These are phyloP conservation scores for Hypotaenidia okinawae DNA, from an alignment of 2,797 vertebrate genomes.

Conservation along the genomic window DNA sequence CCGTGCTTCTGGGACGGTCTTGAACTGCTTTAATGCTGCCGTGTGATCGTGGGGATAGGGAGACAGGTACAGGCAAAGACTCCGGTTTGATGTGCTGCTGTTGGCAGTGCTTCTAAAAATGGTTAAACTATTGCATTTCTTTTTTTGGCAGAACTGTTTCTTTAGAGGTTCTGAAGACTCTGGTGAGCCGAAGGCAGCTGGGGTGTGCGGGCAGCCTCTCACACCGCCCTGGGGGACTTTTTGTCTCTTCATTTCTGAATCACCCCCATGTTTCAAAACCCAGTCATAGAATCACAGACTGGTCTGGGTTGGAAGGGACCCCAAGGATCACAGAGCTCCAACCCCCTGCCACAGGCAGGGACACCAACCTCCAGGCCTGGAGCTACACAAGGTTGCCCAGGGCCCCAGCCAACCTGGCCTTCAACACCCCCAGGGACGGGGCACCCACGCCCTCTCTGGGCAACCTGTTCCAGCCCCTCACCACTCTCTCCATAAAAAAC, in stretches of 20 bases:
- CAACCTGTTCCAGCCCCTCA: too few species aligned
- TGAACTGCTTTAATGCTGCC: accelerated
- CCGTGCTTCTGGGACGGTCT: background rate
- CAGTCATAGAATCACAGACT: background rate
- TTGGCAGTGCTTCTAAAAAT: slow-evolving; percentile 51
- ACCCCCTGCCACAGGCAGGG: too few species aligned
- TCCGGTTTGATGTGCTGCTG: background rate
- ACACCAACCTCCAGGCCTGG: too few species aligned
- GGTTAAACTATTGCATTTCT: background rate
- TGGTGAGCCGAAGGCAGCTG: accelerated
- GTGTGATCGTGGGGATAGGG: background rate
- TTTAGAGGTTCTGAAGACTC: background rate
- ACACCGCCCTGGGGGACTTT: background rate
- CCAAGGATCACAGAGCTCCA: too few species aligned
- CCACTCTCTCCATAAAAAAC: too few species aligned
- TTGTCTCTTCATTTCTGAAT: background rate
- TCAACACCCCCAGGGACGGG: too few species aligned
- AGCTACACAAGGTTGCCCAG: too few species aligned
- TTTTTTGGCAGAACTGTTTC: background rate
- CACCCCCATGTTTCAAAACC: background rate
- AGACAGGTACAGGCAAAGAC: slow-evolving; percentile 51
- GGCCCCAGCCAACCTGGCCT: too few species aligned
- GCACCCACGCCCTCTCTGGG: too few species aligned
- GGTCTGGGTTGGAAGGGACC: too few species aligned
- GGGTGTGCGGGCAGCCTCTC: background rate